Base-by-base conservation (phyloP, 2,888 invertebrate genomes). In the Choristoneura rosaceana region DNA sequence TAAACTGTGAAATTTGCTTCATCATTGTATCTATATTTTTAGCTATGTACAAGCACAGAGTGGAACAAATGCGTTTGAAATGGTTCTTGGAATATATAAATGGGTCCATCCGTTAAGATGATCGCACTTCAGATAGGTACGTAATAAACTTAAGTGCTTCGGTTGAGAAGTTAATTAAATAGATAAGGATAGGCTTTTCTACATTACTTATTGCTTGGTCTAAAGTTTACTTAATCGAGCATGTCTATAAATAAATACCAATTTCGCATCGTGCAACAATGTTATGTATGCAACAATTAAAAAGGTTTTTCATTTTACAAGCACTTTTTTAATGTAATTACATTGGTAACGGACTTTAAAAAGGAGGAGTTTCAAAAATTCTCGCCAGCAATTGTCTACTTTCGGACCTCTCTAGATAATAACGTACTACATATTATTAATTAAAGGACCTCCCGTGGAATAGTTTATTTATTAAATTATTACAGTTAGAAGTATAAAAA, bases 91-190 rank as follows among this genome's bases (percentile, higher is more conserved):
- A 52, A 45, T 34, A 47, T 9, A 59, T 61, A 71, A 66, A 66
- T 66, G 66, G 61, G 43, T 50, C 50, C 70, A 66, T 70, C 70
- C 69, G 47, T 65, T 66, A 52, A 70, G 43, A 52, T 55, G 52
- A 61, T 34, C 34, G 33, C 3, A 7, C 15, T 17, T 60, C 15
- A 34, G 47, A 38, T n/a, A 34, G 47, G 12, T n/a, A 64, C 55
- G 63, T 64, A 60, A 15, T 70, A 60, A 50, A 70, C 50, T 64
- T 70, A 70, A 70, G 70, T 70, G 70, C 47, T 70, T 38, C 58
- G 69, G 38, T 43, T 17, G 34, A 63, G 62, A 47, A 17, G 70
- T 70, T 70, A 64, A 59, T 70, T 64, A 45, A 69, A 63, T 45
- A 63, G 69, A 63, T 69, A 34, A 62, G 55, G 55, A 43, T n/a